Evolutionary conservation across 2,113 vertebrate species (phyloP).

Genomic region (Gambusia holbrooki): DNA sequence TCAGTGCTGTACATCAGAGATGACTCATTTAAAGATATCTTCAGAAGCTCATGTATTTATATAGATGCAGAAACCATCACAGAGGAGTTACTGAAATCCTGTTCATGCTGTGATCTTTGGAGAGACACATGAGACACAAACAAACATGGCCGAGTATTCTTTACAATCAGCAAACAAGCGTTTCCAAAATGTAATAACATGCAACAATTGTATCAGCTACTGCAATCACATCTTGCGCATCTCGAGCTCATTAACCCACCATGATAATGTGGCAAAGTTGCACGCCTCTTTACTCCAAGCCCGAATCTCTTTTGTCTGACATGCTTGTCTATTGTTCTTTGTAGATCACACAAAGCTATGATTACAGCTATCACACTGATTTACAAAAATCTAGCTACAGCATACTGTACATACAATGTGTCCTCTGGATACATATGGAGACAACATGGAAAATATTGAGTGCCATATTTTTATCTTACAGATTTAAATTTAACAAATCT

Average conservation of each 20-base stretch:
- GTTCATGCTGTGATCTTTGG: conserved; percentile 7
- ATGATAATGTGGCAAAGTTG: conserved; percentile 50
- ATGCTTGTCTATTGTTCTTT: conserved; percentile 68
- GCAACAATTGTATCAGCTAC: conserved; percentile 41
- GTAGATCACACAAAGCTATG: conserved; percentile 62
- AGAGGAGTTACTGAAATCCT: conserved; percentile 11
- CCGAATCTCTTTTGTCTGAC: conserved; percentile 50
- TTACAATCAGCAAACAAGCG: conserved; percentile 44
- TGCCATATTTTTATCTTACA: neutral
- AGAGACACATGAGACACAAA: conserved; percentile 17
- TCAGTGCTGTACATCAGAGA: conserved; percentile 8
- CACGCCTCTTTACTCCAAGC: conserved; percentile 44
- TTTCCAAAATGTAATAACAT: conserved; percentile 37
- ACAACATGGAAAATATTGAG: no score
- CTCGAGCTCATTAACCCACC: conserved; percentile 48
- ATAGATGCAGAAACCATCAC: conserved; percentile 33
- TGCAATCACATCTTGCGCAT: conserved; percentile 53
- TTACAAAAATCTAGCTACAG: conserved; percentile 56
- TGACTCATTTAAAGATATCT: conserved; percentile 34
- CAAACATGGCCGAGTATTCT: conserved; percentile 9
- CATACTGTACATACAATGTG: conserved; percentile 42
- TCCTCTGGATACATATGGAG: neutral
- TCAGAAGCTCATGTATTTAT: conserved; percentile 31
- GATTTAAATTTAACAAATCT: neutral
- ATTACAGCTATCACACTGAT: conserved; percentile 74